Evolutionary conservation across 2,888 invertebrate genomes (phyloP).

Genomic region (Drosophila fungiperda): DNA sequence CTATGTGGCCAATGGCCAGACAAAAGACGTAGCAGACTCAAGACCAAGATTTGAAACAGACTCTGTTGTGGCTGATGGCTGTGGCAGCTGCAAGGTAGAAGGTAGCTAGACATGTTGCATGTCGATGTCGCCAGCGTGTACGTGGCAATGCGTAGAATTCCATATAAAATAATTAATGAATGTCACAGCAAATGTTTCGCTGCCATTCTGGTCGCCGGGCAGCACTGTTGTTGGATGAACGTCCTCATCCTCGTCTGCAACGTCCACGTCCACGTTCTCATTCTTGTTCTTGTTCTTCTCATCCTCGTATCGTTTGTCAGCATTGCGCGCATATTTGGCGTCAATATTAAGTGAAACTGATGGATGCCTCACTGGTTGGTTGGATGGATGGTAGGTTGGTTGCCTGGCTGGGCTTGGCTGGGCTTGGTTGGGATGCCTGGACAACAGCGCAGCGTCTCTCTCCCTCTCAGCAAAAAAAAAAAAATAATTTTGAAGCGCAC

Average conservation of each 20-base stretch:
- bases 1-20: constrained; percentile 65
- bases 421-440: constrained; percentile 22
- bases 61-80: constrained; percentile 2
- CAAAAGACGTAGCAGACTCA: constrained; percentile 24
- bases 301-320: constrained; percentile 83
- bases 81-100: constrained; percentile 28
- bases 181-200: constrained; percentile 82
- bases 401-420: constrained; percentile 29
- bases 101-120: constrained; percentile 73
- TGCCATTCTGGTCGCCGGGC: constrained; percentile 47
- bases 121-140: constrained; percentile 83
- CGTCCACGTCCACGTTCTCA: background rate
- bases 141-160: constrained; percentile 84
- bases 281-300: constrained; percentile 12
- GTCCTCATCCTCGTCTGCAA: constrained; percentile 7
- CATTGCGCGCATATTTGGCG: constrained; percentile 85
- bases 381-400: constrained; percentile 52
- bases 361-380: constrained; percentile 71
- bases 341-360: constrained; percentile 85
- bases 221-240: background rate
- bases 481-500: constrained; percentile 82
- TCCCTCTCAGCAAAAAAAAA: constrained; percentile 50
- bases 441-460: constrained; percentile 35
- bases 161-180: constrained; percentile 85
- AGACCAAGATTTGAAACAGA: constrained; percentile 8